phyloP scores from a whole-genome alignment of 2,797 vertebrate genomes.

The Corythornis leucogaster region DNA sequence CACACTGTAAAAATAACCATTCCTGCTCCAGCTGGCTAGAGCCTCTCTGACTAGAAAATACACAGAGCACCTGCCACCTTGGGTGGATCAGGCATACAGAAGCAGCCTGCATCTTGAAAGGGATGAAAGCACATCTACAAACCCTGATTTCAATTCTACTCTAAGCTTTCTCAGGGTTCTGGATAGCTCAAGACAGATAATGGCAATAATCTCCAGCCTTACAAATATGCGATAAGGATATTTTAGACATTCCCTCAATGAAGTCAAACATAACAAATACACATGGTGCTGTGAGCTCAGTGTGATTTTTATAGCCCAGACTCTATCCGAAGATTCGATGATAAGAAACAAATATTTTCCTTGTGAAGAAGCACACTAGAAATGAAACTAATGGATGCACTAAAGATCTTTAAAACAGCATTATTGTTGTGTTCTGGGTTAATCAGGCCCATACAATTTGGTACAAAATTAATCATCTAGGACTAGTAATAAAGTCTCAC shows the following conservation, averaged over 20 bases:
- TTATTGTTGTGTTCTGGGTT: conserved; percentile 29
- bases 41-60: background rate
- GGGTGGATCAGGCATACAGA: background rate
- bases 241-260: background rate
- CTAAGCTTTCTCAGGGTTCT: background rate
- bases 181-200: background rate
- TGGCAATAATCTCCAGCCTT: background rate
- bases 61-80: background rate
- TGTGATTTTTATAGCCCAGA: background rate
- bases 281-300: background rate
- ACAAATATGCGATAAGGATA: background rate
- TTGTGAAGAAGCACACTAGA: background rate
- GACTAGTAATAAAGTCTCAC: conserved; percentile 39
- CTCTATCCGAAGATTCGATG: background rate
- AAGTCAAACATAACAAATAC: background rate
- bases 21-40: background rate
- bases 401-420: conserved; percentile 38
- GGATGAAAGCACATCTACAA: background rate
- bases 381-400: conserved; percentile 14
- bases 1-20: background rate
- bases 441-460: conserved; percentile 29
- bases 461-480: conserved; percentile 60
- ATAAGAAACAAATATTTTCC: background rate
- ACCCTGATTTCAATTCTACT: background rate
- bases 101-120: background rate